A percentile compares a stretch with the other conserved stretches of the same genome.
Conservation (phyloP, 2,888 invertebrate genomes). For the Tetragonisca angustula region DNA sequence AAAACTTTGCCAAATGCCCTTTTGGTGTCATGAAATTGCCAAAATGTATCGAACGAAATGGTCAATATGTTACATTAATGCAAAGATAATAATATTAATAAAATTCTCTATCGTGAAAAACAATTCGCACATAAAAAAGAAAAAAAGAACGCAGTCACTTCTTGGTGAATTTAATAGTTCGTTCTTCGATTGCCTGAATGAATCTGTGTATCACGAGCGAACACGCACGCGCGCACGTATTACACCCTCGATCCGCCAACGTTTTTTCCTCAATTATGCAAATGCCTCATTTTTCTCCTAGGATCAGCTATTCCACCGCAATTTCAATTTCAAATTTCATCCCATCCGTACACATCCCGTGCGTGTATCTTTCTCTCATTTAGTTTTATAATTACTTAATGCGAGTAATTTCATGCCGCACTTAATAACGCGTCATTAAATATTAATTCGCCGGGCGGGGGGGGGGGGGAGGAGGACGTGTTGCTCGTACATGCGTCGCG, state of each 20-base stretch:
- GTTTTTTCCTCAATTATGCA: neutral
- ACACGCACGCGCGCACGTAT: neutral
- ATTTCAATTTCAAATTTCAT: slow-evolving; percentile 2
- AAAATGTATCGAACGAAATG: no score
- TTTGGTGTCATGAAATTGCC: no score
- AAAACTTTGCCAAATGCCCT: no score
- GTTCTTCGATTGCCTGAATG: no score
- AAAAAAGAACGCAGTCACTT: no score
- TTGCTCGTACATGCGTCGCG: neutral
- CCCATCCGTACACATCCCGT: neutral
- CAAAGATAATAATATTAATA: no score
- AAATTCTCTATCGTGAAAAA: no score
- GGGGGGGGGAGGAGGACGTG: neutral
- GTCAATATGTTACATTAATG: no score
- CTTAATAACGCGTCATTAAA: slow-evolving; percentile 2
- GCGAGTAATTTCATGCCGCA: neutral
- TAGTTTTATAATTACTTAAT: neutral
- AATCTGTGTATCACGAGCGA: no score
- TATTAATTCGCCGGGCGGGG: slow-evolving; percentile 3
- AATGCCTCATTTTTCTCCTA: neutral
- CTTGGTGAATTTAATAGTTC: no score
- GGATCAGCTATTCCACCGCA: neutral
- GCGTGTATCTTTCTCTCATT: neutral
- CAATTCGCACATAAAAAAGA: no score
- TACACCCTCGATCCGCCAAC: neutral